These are phyloP conservation scores for Adrianichthys oophorus DNA, from an alignment of 2,797 vertebrate genomes.

Conservation along the genomic window DNA sequence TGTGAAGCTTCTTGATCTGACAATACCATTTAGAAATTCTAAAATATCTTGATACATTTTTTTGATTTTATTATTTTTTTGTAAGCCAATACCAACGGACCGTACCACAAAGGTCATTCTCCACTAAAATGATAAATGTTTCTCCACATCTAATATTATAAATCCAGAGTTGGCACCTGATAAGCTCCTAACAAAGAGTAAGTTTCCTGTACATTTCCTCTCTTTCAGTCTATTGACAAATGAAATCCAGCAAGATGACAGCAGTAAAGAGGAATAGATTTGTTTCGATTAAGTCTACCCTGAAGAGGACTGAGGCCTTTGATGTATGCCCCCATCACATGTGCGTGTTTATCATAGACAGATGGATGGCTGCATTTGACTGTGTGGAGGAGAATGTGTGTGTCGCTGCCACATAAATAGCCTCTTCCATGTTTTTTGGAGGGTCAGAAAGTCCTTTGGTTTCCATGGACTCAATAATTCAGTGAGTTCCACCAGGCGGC, in stretches of 20 bases:
- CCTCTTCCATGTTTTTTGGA: constrained; percentile 35
- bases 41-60: too few relatives aligned
- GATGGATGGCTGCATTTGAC: constrained; percentile 8
- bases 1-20: too few relatives aligned
- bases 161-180: too few relatives aligned
- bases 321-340: constrained; percentile 26
- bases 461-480: constrained; percentile 63
- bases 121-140: too few relatives aligned
- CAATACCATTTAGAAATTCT: too few relatives aligned
- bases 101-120: too few relatives aligned
- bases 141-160: too few relatives aligned
- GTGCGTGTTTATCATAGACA: constrained; percentile 21
- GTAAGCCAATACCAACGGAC: too few relatives aligned
- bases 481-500: constrained; percentile 31
- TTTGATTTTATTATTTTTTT: too few relatives aligned
- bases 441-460: constrained; percentile 44
- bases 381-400: constrained; percentile 8
- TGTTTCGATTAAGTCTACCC: constrained; percentile 17
- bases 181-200: too few relatives aligned
- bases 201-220: too few relatives aligned
- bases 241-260: constrained; percentile 3
- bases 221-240: too few relatives aligned
- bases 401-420: constrained; percentile 49
- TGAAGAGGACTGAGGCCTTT: constrained; percentile 33
- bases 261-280: neutral